Evolutionary conservation across 2,113 vertebrate genomes (phyloP).

Genomic region (Chloropsis cyanopogon): DNA sequence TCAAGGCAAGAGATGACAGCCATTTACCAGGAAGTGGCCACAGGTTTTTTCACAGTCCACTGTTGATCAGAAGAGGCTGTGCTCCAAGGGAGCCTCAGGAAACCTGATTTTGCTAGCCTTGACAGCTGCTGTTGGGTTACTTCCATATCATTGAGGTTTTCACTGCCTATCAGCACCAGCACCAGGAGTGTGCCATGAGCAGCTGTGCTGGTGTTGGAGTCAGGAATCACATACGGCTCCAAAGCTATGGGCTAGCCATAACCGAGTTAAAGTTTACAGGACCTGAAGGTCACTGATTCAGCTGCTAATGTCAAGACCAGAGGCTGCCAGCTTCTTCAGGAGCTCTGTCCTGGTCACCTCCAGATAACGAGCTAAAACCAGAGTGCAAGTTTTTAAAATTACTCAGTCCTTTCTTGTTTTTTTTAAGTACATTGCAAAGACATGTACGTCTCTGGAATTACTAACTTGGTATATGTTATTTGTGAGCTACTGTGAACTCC

Average conservation of each 20-base stretch:
- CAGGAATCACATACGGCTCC: neutral
- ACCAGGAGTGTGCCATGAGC: neutral
- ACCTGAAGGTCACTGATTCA: neutral
- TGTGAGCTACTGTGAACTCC: neutral
- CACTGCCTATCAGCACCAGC: neutral
- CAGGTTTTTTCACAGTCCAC: neutral
- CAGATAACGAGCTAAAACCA: neutral
- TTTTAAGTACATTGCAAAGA: neutral
- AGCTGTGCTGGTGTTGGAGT: neutral
- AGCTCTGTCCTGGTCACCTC: neutral
- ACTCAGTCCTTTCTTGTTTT: neutral
- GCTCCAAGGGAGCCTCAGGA: accelerated
- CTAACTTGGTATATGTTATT: neutral
- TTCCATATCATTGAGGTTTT: accelerated
- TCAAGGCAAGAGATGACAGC: neutral
- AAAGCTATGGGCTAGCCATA: accelerated
- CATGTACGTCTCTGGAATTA: neutral
- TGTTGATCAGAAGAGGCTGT: accelerated
- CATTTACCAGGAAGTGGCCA: neutral
- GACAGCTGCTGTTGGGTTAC: neutral
- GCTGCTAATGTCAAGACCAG: neutral
- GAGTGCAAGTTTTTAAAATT: neutral
- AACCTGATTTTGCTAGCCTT: neutral
- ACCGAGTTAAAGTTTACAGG: neutral
- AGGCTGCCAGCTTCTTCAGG: neutral